Evolutionary conservation across 2,888 invertebrate genomes (phyloP), one percentile per base, ranked within the genome.

Genomic region (Plebejus melissa): DNA sequence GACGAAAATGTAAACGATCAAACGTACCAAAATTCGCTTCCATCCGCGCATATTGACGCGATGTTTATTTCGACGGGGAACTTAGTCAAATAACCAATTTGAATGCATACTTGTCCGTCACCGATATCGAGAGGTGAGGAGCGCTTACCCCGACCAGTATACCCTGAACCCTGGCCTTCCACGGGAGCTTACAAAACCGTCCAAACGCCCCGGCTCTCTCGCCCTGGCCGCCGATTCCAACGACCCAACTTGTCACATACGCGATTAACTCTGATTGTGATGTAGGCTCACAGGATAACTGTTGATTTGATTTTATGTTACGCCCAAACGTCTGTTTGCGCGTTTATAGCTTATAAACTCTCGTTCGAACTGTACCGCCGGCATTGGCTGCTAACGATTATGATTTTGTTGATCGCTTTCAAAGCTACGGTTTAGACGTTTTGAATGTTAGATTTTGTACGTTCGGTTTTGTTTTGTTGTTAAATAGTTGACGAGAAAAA

Each of bases 41-140:
- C 46, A 70, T 38, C 41, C 41, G n/a, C 9, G 41, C 71, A 71
- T 71, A 71, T 71, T 71, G 71, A 41, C 41, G 41, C 85, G 87
- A 87, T 90, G 90, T 91, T 90, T 91, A 90, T 88, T 86, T 87
- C 85, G 82, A 87, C 86, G 86, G 87, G 85, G 84, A 87, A 85
- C 83, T 86, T 91, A 89, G 91, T 93, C 95, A 95, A 95, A 94
- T 95, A 95, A 95, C 94, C 95, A 90, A 95, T 95, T 95, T 95
- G 95, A 95, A 95, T 95, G 95, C 95, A 95, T 95, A 94, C 95
- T 94, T 94, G 95, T 95, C 95, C 94, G 95, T 95, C 95, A 95
- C 94, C 94, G 94, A 94, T 94, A 94, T 95, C 92, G 88, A 86
- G 83, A 86, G 84, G 86, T 88, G 86, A 82, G 84, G 87, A 85